Evolutionary conservation across 2,113 vertebrate species (phyloP).

Genomic region (Speoplatyrhinus poulsoni): DNA sequence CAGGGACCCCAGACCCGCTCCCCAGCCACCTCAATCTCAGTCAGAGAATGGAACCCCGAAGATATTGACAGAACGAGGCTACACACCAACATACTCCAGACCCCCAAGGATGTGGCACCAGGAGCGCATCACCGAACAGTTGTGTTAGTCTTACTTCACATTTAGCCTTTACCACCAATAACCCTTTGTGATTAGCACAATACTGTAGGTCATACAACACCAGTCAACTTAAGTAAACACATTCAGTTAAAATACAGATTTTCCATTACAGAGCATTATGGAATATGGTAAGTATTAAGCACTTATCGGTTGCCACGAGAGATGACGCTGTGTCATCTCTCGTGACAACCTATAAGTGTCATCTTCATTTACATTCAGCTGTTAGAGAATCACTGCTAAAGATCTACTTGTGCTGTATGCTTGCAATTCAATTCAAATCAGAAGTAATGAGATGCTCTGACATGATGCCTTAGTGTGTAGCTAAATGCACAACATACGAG

Average conservation of each 20-base stretch:
- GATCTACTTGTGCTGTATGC: conserved; percentile 10
- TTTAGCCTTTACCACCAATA: neutral
- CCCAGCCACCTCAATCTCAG: too few species aligned
- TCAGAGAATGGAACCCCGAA: too few species aligned
- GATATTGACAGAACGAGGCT: too few species aligned
- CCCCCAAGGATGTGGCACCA: too few species aligned
- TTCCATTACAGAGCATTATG: neutral
- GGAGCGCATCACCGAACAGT: too few species aligned
- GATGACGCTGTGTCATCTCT: conserved; percentile 19
- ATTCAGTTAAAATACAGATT: neutral
- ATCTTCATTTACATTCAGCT: conserved; percentile 22
- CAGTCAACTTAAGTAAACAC: too few species aligned
- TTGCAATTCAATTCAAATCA: conserved; percentile 1
- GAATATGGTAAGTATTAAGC: conserved; percentile 6
- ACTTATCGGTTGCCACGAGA: conserved; percentile 2
- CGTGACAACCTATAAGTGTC: too few species aligned
- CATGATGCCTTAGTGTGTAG: neutral
- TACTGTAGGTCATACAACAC: too few species aligned
- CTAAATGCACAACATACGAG: neutral
- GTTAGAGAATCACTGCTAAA: neutral
- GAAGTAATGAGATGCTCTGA: neutral
- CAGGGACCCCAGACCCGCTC: too few species aligned
- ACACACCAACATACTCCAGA: too few species aligned
- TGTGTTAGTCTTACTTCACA: too few species aligned
- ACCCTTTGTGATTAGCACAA: too few species aligned